Percentiles rank a stretch among this genome's conserved stretches.
These are phyloP conservation scores for Erebia epiphron DNA, from an alignment of 2,888 invertebrate genomes.

Conservation along the genomic window DNA sequence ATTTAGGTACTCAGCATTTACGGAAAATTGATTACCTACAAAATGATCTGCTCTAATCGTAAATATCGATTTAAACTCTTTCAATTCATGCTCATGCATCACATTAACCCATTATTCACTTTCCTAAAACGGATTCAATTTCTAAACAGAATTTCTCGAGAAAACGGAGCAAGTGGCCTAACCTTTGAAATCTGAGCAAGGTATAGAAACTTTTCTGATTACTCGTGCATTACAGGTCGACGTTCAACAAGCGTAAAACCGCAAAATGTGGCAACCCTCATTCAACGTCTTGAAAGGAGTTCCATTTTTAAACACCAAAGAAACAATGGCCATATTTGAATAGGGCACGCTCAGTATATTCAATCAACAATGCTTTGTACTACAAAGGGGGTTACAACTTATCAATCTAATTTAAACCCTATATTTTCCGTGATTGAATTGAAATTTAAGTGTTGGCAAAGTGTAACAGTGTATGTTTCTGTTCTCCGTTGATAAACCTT, in stretches of 20 bases:
- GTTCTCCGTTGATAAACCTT: conserved; percentile 4
- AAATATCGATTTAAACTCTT: not conserved
- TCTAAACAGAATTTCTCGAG: conserved; percentile 6
- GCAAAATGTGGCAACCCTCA: conserved; percentile 38
- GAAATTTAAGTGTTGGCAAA: not conserved
- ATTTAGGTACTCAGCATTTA: not conserved
- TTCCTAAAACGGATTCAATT: not conserved
- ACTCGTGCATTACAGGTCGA: conserved; percentile 27
- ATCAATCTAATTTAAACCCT: conserved; percentile 25
- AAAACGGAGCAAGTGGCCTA: conserved; percentile 5
- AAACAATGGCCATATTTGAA: conserved; percentile 72
- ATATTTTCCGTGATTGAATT: not conserved
- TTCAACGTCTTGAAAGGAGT: conserved; percentile 56
- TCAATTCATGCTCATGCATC: conserved; percentile 1
- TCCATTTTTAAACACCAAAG: conserved; percentile 60
- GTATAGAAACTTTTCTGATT: conserved; percentile 24
- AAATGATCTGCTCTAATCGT: too few species aligned
- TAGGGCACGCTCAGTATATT: conserved; percentile 62
- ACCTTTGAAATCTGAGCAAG: not conserved
- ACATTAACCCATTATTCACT: conserved; percentile 2
- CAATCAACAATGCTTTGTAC: conserved; percentile 64
- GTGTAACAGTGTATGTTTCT: conserved; percentile 14
- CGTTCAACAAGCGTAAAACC: conserved; percentile 32
- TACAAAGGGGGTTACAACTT: conserved; percentile 14
- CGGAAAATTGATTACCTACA: not conserved